Percentiles rank a stretch among this genome's conserved stretches.
Conservation (phyloP, 2,113 vertebrate genomes). For the Nymphicus hollandicus region DNA sequence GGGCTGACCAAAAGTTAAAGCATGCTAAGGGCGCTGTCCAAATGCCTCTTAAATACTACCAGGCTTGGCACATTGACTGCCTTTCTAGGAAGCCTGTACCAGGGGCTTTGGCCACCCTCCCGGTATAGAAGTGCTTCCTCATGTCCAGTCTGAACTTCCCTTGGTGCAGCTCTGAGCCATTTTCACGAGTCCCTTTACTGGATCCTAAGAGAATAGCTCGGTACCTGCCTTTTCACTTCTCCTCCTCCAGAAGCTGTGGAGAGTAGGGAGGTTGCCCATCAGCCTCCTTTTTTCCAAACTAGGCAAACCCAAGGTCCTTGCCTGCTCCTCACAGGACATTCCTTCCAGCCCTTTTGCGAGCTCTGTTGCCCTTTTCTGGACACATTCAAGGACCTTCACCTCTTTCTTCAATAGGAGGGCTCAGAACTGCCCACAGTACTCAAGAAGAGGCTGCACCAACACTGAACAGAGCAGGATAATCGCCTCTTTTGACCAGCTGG, state of each 20-base stretch:
- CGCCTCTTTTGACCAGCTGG: not conserved
- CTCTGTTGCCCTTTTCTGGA: not conserved
- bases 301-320: not conserved
- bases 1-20: not conserved
- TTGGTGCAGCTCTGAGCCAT: not conserved
- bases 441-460: not conserved
- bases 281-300: not conserved
- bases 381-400: not conserved
- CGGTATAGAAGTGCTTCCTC: not conserved
- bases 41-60: not conserved
- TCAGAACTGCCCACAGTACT: not conserved
- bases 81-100: not conserved
- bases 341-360: not conserved
- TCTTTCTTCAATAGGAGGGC: not conserved
- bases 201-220: not conserved
- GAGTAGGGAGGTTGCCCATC: not conserved
- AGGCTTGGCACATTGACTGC: not conserved
- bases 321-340: not conserved
- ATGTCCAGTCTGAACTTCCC: not conserved
- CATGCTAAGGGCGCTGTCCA: fast-evolving
- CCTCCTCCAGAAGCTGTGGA: not conserved
- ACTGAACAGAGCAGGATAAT: not conserved
- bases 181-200: not conserved
- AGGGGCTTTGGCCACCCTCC: not conserved
- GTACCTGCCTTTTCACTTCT: not conserved